Conservation (phyloP, 2,888 invertebrate species). For the Drosophila colorata region DNA sequence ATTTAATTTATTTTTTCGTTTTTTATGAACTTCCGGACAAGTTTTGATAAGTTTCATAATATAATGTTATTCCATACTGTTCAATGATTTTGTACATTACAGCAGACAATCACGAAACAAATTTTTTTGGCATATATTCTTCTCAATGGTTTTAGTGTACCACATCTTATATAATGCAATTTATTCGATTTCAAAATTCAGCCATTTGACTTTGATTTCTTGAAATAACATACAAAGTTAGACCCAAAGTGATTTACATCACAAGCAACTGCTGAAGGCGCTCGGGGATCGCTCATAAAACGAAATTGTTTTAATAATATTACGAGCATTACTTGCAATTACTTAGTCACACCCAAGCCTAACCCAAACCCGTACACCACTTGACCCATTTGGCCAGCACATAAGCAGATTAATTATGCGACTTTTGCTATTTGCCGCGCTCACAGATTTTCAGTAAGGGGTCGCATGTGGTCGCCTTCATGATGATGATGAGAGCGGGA, state of each 20-base stretch:
- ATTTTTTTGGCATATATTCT: too few species aligned
- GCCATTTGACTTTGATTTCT: not conserved
- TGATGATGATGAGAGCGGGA: conserved; percentile 16
- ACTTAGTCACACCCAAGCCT: conserved; percentile 67
- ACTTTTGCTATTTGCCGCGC: conserved; percentile 70
- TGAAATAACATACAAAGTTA: conserved; percentile 7
- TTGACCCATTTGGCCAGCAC: conserved; percentile 52
- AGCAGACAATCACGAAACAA: too few species aligned
- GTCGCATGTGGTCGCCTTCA: conserved; percentile 60
- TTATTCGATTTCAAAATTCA: not conserved
- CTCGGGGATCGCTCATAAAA: conserved; percentile 47
- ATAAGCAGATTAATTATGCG: conserved; percentile 81
- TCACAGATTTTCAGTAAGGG: conserved; percentile 50
- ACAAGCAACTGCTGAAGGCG: conserved; percentile 50
- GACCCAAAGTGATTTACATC: conserved; percentile 55
- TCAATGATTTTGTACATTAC: too few species aligned
- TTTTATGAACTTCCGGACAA: too few species aligned
- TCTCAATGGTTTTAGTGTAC: not conserved
- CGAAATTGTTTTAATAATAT: conserved; percentile 72
- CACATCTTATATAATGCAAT: not conserved
- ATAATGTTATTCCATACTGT: too few species aligned
- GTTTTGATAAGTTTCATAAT: too few species aligned
- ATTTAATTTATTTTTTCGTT: too few species aligned
- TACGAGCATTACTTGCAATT: conserved; percentile 71
- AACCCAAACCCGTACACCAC: conserved; percentile 19